A percentile compares a stretch with the other conserved stretches of the same genome.
phyloP scores from a whole-genome alignment of 2,888 invertebrate genomes.

The Reticulitermes lucifugus region DNA sequence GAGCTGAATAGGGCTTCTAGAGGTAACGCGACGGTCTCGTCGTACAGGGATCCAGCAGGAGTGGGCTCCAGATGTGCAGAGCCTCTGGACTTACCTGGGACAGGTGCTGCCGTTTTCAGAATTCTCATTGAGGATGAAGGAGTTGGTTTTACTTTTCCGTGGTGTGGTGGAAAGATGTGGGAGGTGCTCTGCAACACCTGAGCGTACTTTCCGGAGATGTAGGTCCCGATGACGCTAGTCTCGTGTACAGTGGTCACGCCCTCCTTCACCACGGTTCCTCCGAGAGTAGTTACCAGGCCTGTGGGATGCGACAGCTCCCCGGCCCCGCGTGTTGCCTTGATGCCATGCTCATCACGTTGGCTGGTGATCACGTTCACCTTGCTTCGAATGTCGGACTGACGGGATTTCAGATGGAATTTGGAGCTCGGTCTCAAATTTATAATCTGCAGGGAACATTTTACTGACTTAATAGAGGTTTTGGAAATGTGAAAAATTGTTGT shows the following conservation, averaged over 20 bases:
- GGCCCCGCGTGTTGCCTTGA: conserved; percentile 57
- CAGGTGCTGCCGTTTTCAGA: conserved; percentile 81
- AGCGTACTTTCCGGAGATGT: conserved; percentile 89
- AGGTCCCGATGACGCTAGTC: conserved; percentile 90
- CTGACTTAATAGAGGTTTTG: too few species aligned
- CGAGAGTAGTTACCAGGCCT: conserved; percentile 85
- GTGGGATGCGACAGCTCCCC: conserved; percentile 75
- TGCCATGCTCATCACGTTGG: not conserved
- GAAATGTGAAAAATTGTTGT: too few species aligned
- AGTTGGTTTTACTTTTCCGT: conserved; percentile 70
- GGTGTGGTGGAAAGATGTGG: conserved; percentile 66
- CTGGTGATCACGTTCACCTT: conserved; percentile 33
- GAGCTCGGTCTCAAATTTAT: conserved; percentile 82
- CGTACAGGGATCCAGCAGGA: conserved; percentile 68
- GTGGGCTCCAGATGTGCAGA: conserved; percentile 73
- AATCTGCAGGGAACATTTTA: conserved; percentile 57
- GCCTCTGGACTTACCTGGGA: conserved; percentile 59
- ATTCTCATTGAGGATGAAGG: conserved; percentile 69
- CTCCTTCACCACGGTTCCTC: conserved; percentile 85
- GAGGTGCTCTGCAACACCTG: conserved; percentile 88
- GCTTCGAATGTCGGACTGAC: conserved; percentile 62
- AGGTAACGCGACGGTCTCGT: conserved; percentile 67
- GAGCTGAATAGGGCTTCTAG: conserved; percentile 68
- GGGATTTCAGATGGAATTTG: conserved; percentile 65
- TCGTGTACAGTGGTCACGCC: conserved; percentile 88